A percentile compares a stretch with the other conserved stretches of the same genome.
phyloP scores from a whole-genome alignment of 2,797 vertebrate species.

The Pangasius sanitwongsei region DNA sequence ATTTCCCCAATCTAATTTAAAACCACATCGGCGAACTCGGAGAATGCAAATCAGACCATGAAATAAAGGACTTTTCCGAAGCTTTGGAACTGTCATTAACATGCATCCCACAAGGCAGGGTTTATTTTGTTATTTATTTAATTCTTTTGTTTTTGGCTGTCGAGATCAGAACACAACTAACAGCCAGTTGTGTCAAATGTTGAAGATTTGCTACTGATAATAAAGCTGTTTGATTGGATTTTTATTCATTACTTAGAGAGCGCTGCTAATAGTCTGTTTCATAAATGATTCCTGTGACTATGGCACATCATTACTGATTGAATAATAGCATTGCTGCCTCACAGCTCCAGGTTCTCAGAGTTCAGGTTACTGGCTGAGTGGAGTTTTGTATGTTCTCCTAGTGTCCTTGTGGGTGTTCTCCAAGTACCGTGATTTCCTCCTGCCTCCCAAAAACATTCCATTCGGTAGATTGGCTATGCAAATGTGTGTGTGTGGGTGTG shows the following conservation, averaged over 20 bases:
- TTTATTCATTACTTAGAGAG: neutral
- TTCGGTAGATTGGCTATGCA: neutral
- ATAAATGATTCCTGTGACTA: neutral
- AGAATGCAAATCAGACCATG: slow-evolving; percentile 52
- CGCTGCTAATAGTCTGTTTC: neutral
- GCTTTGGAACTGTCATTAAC: slow-evolving; percentile 42
- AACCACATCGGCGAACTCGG: slow-evolving; percentile 44
- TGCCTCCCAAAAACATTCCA: neutral
- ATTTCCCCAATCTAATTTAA: slow-evolving; percentile 60
- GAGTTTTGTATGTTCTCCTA: neutral
- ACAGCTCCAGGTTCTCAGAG: neutral
- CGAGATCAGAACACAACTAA: neutral
- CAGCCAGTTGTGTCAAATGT: neutral
- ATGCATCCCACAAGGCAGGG: slow-evolving; percentile 32
- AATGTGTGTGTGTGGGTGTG: neutral
- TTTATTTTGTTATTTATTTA: slow-evolving; percentile 28
- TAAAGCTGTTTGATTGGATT: neutral
- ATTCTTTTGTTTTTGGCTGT: neutral
- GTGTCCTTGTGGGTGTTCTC: neutral
- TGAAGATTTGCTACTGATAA: slow-evolving; percentile 4
- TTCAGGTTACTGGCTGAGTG: neutral
- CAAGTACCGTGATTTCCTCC: neutral
- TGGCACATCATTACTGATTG: neutral
- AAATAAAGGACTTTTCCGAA: slow-evolving; percentile 44
- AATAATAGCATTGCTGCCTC: neutral